Conservation (phyloP, 1,140 invertebrate genomes). For the Grapholita molesta region DNA sequence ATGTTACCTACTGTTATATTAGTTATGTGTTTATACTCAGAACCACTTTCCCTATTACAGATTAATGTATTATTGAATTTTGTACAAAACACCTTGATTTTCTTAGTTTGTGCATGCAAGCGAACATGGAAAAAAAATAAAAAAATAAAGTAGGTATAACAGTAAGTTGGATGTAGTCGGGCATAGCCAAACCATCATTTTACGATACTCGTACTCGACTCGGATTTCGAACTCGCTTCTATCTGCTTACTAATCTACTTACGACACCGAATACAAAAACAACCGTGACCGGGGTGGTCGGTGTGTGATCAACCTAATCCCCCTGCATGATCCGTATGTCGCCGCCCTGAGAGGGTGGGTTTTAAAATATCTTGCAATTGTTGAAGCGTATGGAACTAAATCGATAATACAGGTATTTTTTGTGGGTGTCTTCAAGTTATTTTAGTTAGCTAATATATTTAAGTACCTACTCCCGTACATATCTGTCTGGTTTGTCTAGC, state of each 20-base stretch:
- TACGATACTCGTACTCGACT: background rate
- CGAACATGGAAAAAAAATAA: no score
- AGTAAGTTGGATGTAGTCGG: background rate
- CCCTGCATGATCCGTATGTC: background rate
- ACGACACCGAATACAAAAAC: background rate
- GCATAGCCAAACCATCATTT: background rate
- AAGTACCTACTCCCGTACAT: no score
- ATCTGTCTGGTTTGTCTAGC: no score
- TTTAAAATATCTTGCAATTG: background rate
- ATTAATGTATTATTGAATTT: no score
- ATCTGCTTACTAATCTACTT: background rate
- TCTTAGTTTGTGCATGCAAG: no score
- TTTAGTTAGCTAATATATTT: no score
- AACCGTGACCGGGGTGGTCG: background rate
- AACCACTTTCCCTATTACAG: no score
- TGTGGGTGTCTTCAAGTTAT: no score
- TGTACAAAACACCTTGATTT: no score
- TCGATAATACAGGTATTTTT: background rate
- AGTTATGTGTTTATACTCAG: no score
- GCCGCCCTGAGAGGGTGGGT: background rate
- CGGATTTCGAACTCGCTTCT: background rate
- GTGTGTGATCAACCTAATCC: constrained; percentile 8
- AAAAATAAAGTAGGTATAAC: no score
- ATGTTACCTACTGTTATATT: no score
- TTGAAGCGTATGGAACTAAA: background rate